These are phyloP conservation scores for Rhynchomys soricoides DNA, from an alignment of 2,113 vertebrate genomes.

Conservation along the genomic window DNA sequence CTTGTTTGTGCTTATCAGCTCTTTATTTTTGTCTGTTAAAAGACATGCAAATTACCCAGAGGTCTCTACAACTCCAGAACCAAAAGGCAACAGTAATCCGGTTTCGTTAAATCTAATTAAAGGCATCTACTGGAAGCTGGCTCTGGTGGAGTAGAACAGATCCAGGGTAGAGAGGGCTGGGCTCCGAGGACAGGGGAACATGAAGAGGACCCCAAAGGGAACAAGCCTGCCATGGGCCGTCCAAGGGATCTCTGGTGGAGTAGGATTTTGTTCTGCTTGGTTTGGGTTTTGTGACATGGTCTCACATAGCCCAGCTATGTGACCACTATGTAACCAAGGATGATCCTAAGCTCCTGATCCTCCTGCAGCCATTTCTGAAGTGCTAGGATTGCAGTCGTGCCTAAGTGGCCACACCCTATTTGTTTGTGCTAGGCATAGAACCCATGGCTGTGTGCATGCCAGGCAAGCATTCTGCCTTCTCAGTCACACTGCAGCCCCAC, in stretches of 20 bases:
- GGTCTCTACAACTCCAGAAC: conserved; percentile 61
- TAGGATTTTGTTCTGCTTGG: not conserved
- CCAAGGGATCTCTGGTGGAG: too few relatives aligned
- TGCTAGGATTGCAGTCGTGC: not conserved
- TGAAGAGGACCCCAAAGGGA: too few relatives aligned
- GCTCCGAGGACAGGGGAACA: not conserved
- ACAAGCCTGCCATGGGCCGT: fast-evolving
- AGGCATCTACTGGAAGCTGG: conserved; percentile 7
- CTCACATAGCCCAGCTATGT: not conserved
- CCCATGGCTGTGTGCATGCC: not conserved
- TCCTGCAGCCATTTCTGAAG: not conserved
- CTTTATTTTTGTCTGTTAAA: conserved; percentile 69
- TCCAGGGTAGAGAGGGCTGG: not conserved
- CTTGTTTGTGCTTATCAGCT: conserved; percentile 69
- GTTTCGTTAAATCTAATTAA: conserved; percentile 76
- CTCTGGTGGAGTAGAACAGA: not conserved
- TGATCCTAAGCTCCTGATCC: not conserved
- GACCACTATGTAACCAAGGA: not conserved
- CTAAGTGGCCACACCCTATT: too few relatives aligned
- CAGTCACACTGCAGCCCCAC: too few relatives aligned
- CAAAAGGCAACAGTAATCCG: conserved; percentile 67
- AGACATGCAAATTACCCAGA: conserved; percentile 74
- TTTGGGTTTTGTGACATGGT: not conserved
- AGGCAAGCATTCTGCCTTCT: not conserved
- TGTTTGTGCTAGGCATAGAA: not conserved